phyloP scores from a whole-genome alignment of 1,140 invertebrate species.

The Chironomus tepperi region DNA sequence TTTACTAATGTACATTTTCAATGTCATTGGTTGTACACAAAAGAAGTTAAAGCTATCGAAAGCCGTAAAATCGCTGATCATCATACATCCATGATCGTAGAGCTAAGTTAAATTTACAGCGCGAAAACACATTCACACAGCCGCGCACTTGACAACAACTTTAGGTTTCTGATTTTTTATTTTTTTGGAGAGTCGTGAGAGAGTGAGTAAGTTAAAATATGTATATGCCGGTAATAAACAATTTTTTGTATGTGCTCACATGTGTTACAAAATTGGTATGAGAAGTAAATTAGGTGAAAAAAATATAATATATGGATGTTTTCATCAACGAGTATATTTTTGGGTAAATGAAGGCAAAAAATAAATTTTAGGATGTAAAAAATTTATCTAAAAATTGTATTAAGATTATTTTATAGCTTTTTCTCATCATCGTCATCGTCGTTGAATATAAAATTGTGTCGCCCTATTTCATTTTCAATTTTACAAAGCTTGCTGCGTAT shows the following conservation, averaged over 20 bases:
- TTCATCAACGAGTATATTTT: neutral
- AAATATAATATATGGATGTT: neutral
- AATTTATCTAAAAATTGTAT: neutral
- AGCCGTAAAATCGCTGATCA: constrained; percentile 6
- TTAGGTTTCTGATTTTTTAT: neutral
- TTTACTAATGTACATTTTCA: neutral
- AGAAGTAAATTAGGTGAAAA: constrained; percentile 1
- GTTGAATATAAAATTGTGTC: neutral
- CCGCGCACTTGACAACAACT: constrained; percentile 4
- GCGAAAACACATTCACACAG: neutral
- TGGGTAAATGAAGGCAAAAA: neutral
- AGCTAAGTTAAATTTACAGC: too few species aligned
- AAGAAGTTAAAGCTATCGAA: neutral
- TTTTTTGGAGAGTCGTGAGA: neutral
- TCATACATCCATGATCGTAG: neutral
- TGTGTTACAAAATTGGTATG: constrained; percentile 6
- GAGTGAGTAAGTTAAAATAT: neutral
- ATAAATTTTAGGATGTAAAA: neutral
- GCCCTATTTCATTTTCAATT: too few species aligned
- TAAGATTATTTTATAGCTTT: constrained; percentile 7
- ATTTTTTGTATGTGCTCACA: neutral
- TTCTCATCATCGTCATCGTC: too few species aligned
- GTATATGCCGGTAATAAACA: neutral
- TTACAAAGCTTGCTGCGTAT: too few species aligned
- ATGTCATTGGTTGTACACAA: neutral